Evolutionary conservation across 1,140 invertebrate species (phyloP), one percentile per base, ranked within the genome.

Genomic region (Drosophila aff.): DNA sequence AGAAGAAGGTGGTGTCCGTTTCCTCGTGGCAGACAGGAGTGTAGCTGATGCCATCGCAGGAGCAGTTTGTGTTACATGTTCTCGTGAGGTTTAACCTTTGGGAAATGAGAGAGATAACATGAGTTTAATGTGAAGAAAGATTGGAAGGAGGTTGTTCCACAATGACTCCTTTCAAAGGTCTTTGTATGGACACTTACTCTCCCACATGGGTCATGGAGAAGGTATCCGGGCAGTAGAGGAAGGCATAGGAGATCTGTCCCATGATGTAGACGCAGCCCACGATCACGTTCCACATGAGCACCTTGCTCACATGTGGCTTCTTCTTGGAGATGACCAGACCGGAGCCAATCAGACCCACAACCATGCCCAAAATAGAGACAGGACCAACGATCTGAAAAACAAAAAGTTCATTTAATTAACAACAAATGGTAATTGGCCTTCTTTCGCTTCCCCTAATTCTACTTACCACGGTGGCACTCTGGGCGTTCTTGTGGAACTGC

Each of bases 231-330:
- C 96, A 96, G 23, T 94, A 94, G n/a, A 96, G 83, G 72, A 95
- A 95, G 33, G 94, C 94, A 58, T 94, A 94, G 5, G 82, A 80
- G 9, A 94, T 76, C 83, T 94, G 92, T 23, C 94, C 94, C 8
- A 92, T 26, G 10, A 95, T 93, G 50, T 93, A 95, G 13, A 94
- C 80, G 10, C 94, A 63, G 3, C 95, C 95, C 33, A 95, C 94
- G 3, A 96, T 59, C 0, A 96, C 94, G 81, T 96, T 96, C 95
- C 95, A 96, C 47, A 93, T 93, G 0, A 96, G 93, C 0, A 96
- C 91, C 47, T 93, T 94, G 60, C 94, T 93, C 0, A 96, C 94
- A 16, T 93, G 80, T 1, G 95, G 95, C 69, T 95, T 94, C 49
- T 94, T 95, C 82, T 94, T 95, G 13, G 95, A 94, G 21, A 96